These are phyloP conservation scores for Philotrypesis tridentata DNA, from an alignment of 1,140 invertebrate species.

Conservation along the genomic window DNA sequence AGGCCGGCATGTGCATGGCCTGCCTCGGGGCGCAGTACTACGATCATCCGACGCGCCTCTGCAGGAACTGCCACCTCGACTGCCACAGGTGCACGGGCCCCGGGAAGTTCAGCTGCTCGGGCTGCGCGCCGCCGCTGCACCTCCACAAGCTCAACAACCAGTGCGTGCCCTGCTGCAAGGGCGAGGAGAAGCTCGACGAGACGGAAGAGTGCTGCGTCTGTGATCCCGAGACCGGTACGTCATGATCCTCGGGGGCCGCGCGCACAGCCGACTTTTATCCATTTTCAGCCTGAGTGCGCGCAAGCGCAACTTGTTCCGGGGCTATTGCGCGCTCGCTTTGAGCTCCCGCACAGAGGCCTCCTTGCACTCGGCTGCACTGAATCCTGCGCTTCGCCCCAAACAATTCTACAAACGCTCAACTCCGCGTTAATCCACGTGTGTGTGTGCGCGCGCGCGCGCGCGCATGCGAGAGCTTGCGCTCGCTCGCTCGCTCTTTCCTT, in stretches of 20 bases:
- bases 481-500: too few relatives aligned
- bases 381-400: background rate
- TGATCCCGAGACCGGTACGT: conserved; percentile 80
- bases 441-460: too few relatives aligned
- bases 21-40: conserved; percentile 84
- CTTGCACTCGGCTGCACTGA: background rate
- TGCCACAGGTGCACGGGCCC: conserved; percentile 82
- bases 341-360: background rate
- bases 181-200: conserved; percentile 68
- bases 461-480: too few relatives aligned
- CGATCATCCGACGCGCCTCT: conserved; percentile 79
- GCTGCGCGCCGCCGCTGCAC: conserved; percentile 78
- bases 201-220: conserved; percentile 79
- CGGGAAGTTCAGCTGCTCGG: conserved; percentile 80
- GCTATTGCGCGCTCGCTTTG: background rate
- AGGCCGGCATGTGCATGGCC: conserved; percentile 83
- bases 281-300: background rate
- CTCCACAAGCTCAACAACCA: conserved; percentile 82
- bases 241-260: background rate
- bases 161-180: conserved; percentile 81
- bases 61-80: conserved; percentile 80
- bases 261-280: background rate
- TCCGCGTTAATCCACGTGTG: background rate
- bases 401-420: background rate
- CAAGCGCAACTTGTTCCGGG: background rate